Evolutionary conservation across 2,797 vertebrate genomes (phyloP).

Genomic region (Pangasius krempfi): DNA sequence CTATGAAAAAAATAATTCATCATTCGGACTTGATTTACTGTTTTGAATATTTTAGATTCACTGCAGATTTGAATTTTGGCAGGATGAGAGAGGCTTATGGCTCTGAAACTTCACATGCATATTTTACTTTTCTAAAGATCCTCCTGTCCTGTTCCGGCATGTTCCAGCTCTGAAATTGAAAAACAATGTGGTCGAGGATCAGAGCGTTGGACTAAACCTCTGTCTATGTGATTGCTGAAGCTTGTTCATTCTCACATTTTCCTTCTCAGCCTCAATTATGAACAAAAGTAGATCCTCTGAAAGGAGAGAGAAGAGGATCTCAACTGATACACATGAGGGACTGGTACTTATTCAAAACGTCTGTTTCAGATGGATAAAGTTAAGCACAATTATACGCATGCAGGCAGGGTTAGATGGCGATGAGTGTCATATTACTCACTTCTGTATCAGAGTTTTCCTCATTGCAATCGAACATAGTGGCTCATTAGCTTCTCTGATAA

Average conservation of each 20-base stretch:
- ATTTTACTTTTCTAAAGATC: conserved; percentile 51
- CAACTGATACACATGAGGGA: neutral
- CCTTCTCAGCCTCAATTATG: neutral
- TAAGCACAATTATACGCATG: neutral
- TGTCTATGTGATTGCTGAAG: neutral
- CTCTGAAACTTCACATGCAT: conserved; percentile 56
- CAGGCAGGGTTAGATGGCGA: neutral
- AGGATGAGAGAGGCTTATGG: conserved; percentile 53
- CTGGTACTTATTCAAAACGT: neutral
- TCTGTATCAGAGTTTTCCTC: neutral
- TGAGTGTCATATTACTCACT: neutral
- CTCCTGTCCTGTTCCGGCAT: conserved; percentile 54
- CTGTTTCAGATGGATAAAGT: conserved; percentile 28
- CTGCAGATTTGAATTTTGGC: conserved; percentile 62
- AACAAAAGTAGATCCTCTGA: neutral
- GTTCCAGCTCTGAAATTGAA: conserved; percentile 47
- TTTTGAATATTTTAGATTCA: conserved; percentile 35
- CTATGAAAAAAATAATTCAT: neutral
- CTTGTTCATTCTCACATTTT: neutral
- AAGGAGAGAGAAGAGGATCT: conserved; percentile 2
- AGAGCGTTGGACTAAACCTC: neutral
- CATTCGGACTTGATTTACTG: neutral
- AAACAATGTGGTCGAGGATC: conserved; percentile 29
- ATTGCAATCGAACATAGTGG: neutral
- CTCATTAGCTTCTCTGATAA: neutral